Conservation (phyloP, 2,797 vertebrate species). For the Mus caroli region DNA sequence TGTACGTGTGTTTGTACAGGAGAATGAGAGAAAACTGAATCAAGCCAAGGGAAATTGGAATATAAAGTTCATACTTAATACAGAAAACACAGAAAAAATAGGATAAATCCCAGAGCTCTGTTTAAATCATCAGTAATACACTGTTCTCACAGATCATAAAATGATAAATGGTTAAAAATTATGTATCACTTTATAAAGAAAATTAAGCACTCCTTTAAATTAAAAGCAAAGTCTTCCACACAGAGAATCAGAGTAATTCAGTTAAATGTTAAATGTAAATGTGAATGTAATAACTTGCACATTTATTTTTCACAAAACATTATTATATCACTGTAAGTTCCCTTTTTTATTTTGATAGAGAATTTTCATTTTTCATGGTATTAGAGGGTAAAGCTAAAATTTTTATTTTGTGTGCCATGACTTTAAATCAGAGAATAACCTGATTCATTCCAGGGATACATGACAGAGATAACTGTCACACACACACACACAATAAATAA, state of each 20-base stretch:
- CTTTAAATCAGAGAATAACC: constrained; percentile 16
- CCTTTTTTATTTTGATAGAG: constrained; percentile 12
- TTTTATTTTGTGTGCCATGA: neutral
- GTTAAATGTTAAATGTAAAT: constrained; percentile 17
- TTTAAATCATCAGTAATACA: constrained; percentile 1
- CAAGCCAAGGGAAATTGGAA: neutral
- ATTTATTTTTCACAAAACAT: constrained; percentile 9
- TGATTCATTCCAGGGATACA: neutral
- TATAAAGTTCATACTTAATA: constrained; percentile 35
- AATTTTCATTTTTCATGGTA: neutral
- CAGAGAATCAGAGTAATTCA: neutral
- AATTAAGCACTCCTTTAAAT: neutral
- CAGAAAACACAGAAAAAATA: constrained; percentile 21
- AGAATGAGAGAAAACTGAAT: neutral
- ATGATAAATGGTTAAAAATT: constrained; percentile 21
- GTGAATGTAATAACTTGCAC: constrained; percentile 15
- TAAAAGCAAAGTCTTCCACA: neutral
- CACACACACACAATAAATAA: neutral
- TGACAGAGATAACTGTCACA: neutral
- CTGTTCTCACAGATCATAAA: constrained; percentile 43
- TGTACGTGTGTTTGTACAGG: neutral
- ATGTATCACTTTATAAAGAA: constrained; percentile 20
- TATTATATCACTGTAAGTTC: neutral
- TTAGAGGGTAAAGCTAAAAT: neutral
- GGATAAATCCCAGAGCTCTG: constrained; percentile 5